Evolutionary conservation across 2,797 vertebrate genomes (phyloP).

Genomic region (Diceros bicornis): DNA sequence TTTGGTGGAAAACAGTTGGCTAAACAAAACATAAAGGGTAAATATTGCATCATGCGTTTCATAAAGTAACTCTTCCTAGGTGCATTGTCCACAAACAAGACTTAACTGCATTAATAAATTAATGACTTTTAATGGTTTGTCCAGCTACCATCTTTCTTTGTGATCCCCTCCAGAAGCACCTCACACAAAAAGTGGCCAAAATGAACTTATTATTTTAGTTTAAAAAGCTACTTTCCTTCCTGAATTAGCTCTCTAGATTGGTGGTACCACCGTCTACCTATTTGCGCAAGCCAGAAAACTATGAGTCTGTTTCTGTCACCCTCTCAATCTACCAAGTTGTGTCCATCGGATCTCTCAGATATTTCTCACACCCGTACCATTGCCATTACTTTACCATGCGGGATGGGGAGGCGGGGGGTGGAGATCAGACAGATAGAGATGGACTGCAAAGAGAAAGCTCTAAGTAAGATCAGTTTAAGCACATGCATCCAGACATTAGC

Average conservation of each 20-base stretch:
- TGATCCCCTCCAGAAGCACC: background rate
- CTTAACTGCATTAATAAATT: background rate
- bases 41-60: background rate
- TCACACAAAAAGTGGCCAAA: background rate
- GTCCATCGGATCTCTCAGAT: background rate
- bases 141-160: background rate
- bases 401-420: background rate
- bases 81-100: background rate
- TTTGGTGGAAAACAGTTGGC: background rate
- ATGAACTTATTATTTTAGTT: conserved; percentile 3
- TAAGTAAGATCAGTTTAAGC: background rate
- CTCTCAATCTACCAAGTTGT: background rate
- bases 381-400: background rate
- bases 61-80: background rate
- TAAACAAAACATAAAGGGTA: background rate
- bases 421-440: background rate
- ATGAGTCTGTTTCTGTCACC: background rate
- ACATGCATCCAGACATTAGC: background rate
- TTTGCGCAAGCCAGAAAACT: background rate
- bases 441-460: background rate
- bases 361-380: background rate
- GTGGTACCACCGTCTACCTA: background rate
- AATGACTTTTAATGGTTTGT: background rate
- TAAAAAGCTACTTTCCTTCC: background rate
- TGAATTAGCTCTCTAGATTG: background rate